These are phyloP conservation scores for Percopsis omiscomaycus DNA, from an alignment of 2,797 vertebrate genomes.

Conservation along the genomic window DNA sequence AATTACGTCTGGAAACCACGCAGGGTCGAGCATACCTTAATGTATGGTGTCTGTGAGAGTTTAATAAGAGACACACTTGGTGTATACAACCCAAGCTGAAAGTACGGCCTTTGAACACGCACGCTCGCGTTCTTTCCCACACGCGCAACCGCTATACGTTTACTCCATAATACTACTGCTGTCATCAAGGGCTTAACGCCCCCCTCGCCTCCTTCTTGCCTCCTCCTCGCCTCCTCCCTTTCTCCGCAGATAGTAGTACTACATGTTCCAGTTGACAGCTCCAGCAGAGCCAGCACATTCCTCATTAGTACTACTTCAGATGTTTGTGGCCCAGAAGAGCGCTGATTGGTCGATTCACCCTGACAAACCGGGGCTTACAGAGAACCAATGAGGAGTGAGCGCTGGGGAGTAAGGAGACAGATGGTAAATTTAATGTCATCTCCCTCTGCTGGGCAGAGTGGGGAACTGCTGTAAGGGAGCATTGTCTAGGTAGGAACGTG, in stretches of 20 bases:
- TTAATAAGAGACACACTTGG: no score
- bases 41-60: no score
- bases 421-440: slow-evolving; percentile 59
- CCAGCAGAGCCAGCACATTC: slow-evolving; percentile 81
- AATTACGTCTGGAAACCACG: neutral
- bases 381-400: slow-evolving; percentile 74
- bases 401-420: slow-evolving; percentile 65
- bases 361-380: slow-evolving; percentile 55
- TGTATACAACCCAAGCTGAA: no score
- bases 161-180: slow-evolving; percentile 55
- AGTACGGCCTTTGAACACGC: slow-evolving; percentile 1
- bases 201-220: slow-evolving; percentile 44
- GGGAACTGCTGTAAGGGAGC: slow-evolving; percentile 10
- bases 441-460: slow-evolving; percentile 58
- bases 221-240: slow-evolving; percentile 45
- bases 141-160: slow-evolving; percentile 11
- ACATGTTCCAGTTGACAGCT: slow-evolving; percentile 80
- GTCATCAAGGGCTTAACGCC: slow-evolving; percentile 64
- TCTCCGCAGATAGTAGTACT: slow-evolving; percentile 71
- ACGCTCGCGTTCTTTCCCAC: neutral
- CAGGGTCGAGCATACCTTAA: no score
- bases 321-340: slow-evolving; percentile 73
- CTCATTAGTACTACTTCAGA: slow-evolving; percentile 84
- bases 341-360: slow-evolving; percentile 73
- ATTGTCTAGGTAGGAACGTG: neutral